These are phyloP conservation scores for Periplaneta americana DNA, from an alignment of 1,140 invertebrate genomes.

Conservation along the genomic window DNA sequence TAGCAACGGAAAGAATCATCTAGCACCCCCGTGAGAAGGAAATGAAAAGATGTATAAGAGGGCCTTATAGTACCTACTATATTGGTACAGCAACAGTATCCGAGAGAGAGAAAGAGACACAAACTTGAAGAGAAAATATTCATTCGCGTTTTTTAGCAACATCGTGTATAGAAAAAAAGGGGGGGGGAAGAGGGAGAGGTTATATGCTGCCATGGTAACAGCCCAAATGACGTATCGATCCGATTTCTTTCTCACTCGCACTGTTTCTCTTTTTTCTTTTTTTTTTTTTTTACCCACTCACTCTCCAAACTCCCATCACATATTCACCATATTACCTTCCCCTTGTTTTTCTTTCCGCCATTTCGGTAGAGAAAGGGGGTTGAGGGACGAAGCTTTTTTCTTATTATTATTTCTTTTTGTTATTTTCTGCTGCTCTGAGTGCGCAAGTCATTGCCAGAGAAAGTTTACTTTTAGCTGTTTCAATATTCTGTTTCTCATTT, in stretches of 20 bases:
- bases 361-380: slow-evolving; percentile 10
- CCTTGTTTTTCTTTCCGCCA: slow-evolving; percentile 28
- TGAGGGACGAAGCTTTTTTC: slow-evolving; percentile 1
- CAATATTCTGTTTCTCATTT: slow-evolving; percentile 25
- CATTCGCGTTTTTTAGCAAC: slow-evolving; percentile 2
- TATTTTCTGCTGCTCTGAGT: slow-evolving; percentile 12
- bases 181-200: slow-evolving; percentile 1
- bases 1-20: neutral
- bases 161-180: neutral
- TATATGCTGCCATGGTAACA: slow-evolving; percentile 35
- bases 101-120: neutral
- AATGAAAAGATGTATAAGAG: neutral
- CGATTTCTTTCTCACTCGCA: slow-evolving; percentile 27
- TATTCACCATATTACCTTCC: slow-evolving; percentile 41
- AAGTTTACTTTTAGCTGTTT: slow-evolving; percentile 21
- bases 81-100: neutral
- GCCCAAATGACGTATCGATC: slow-evolving; percentile 37
- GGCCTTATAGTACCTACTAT: neutral
- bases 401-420: slow-evolving; percentile 3
- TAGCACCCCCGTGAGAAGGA: neutral
- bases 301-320: slow-evolving; percentile 29
- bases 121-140: slow-evolving; percentile 9
- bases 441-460: slow-evolving; percentile 20
- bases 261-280: slow-evolving; percentile 6
- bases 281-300: slow-evolving; percentile 9